Evolutionary conservation across 1,140 invertebrate species (phyloP).

Genomic region (Heliconius hewitsoni): DNA sequence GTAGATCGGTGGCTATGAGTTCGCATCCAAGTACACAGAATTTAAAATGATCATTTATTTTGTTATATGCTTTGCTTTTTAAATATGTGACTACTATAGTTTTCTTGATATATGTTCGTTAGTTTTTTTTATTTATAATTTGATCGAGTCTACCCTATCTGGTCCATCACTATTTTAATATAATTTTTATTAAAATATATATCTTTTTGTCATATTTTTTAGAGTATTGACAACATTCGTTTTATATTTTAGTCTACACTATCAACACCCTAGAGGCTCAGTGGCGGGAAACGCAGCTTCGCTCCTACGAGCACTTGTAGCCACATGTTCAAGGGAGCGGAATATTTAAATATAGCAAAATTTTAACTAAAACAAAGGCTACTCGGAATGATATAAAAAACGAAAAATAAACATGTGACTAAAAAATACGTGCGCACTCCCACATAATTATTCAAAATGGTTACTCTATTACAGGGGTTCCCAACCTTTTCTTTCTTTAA

Average conservation of each 20-base stretch:
- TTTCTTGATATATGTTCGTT: not conserved
- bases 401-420: conserved; percentile 78
- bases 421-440: conserved; percentile 76
- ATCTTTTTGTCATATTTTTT: not conserved
- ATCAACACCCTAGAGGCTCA: conserved; percentile 46
- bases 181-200: not conserved
- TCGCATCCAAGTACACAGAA: conserved; percentile 8
- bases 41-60: not conserved
- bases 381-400: conserved; percentile 54
- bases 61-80: not conserved
- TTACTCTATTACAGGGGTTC: not conserved
- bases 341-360: conserved; percentile 33
- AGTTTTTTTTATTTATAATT: not conserved
- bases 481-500: too few species aligned
- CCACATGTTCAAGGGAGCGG: conserved; percentile 77
- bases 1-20: conserved; percentile 1
- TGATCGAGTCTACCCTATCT: conserved; percentile 12
- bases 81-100: not conserved
- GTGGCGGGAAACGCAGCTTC: conserved; percentile 68
- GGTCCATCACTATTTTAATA: conserved; percentile 34
- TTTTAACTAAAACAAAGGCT: conserved; percentile 52
- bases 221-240: not conserved
- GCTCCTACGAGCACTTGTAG: conserved; percentile 66
- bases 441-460: conserved; percentile 19
- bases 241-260: not conserved